A percentile compares a stretch with the other conserved stretches of the same genome.
Evolutionary conservation across 2,888 invertebrate genomes (phyloP).

Genomic region (Glomeris marginata): DNA sequence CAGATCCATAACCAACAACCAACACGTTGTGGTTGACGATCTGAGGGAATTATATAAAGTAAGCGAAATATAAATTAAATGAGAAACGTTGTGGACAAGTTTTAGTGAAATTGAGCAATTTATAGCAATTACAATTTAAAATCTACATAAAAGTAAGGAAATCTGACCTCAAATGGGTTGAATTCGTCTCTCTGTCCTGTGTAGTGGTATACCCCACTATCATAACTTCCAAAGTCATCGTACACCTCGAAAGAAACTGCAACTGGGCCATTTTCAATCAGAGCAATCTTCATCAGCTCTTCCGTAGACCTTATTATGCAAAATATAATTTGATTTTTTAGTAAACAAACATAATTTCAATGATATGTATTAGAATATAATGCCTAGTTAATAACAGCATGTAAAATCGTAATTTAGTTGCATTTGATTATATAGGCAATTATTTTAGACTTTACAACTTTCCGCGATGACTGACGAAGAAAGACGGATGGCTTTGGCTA

Average conservation of each 20-base stretch:
- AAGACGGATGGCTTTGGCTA: too few species aligned
- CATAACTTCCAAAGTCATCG: constrained; percentile 29
- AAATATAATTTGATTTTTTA: too few species aligned
- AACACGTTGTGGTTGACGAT: constrained; percentile 36
- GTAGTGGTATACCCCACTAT: constrained; percentile 33
- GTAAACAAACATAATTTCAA: background rate
- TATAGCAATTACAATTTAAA: too few species aligned
- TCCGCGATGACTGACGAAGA: too few species aligned
- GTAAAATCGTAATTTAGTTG: too few species aligned
- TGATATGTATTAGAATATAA: background rate
- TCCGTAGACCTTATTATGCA: constrained; percentile 30
- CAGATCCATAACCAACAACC: constrained; percentile 34
- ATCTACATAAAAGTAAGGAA: too few species aligned
- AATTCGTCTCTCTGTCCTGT: constrained; percentile 22
- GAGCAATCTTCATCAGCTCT: constrained; percentile 30
- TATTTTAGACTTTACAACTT: too few species aligned
- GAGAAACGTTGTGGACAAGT: too few species aligned
- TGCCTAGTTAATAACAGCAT: background rate
- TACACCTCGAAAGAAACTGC: constrained; percentile 35
- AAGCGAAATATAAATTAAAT: too few species aligned
- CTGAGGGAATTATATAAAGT: constrained; percentile 25
- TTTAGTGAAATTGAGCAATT: too few species aligned
- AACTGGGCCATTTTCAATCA: constrained; percentile 33
- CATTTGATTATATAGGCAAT: too few species aligned
- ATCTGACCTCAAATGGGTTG: constrained; percentile 31